Base-by-base conservation (phyloP, 2,888 invertebrate genomes). In the Drosophila conformis region DNA sequence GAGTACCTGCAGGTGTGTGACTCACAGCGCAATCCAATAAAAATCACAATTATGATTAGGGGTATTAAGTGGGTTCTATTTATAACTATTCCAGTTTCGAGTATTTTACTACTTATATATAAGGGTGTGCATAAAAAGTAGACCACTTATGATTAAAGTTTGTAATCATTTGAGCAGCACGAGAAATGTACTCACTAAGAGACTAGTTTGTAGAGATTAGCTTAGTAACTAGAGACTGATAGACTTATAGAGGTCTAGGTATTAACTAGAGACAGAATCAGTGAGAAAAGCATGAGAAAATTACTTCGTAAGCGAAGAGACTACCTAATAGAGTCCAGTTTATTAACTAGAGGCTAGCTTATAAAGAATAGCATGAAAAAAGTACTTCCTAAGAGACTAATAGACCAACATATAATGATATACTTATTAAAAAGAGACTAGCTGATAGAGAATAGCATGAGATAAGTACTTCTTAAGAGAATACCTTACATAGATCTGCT, bases 1-100 rank as follows among this genome's bases (percentile, higher is more conserved):
- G 91, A 93, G 72, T 92, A 93, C 74, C 82, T 92, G 35, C 81
- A 92, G 82, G 92, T 92, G 76, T 69, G 87, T 62, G 4, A 8
- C 4, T 13, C 46, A 46, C 15, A 46, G 35, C 36, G 11, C 4
- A 10, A 33, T 10, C 33, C 1, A 33, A 33, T 10, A 33, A 33
- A 33, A 10, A 33, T 11, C 10, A 33, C 33, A 33, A 33, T 11
- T 46, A 15, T 25, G 2, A 25, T 46, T 46, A 15, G 21, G 46
- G 8, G 4, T 46, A 21, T 46, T 15, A 46, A 46, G 2, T 46
- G 46, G 13, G 4, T 2, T 46, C 21, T 13, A 13, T 38, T 46
- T 21, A 21, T n/a, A 53, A 15, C 21, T 10, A 25, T 35, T 25
- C 3, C 35, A 4, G 5, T 35, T 35, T 18, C 3, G 6, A 10